phyloP scores from a whole-genome alignment of 2,888 invertebrate genomes.

The Ellobium chinense region DNA sequence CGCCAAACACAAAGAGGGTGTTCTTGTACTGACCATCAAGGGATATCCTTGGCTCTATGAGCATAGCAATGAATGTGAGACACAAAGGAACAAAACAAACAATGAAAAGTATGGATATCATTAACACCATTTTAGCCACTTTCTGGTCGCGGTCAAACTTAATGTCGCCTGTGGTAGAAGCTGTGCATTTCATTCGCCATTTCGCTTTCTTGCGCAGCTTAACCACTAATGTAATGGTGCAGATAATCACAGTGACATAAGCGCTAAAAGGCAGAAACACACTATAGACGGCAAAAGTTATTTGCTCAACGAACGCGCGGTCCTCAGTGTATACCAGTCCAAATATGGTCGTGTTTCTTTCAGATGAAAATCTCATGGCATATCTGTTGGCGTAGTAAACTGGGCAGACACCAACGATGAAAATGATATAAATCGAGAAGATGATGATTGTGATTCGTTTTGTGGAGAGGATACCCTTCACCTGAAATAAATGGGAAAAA shows the following conservation, averaged over 20 bases:
- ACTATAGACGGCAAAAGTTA: neutral
- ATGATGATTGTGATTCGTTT: neutral
- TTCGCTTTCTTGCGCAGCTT: neutral
- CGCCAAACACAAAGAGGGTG: neutral
- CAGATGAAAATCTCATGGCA: too few species aligned
- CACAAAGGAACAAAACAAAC: neutral
- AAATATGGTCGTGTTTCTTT: neutral
- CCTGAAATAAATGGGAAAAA: too few species aligned
- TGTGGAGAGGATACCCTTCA: neutral
- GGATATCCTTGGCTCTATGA: neutral
- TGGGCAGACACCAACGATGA: neutral
- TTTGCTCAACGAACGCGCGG: neutral
- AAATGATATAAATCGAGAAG: neutral
- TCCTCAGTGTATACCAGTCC: neutral
- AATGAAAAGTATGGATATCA: neutral
- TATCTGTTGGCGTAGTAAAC: neutral
- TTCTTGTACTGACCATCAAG: neutral
- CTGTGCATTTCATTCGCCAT: neutral
- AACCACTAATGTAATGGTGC: neutral
- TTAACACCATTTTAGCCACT: conserved; percentile 6
- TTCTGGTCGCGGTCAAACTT: neutral
- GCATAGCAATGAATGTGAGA: neutral
- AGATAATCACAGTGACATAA: neutral
- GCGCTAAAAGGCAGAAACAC: neutral
- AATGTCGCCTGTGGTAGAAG: neutral